Evolutionary conservation across 2,113 vertebrate species (phyloP).

Genomic region (Oreotrochilus melanogaster): DNA sequence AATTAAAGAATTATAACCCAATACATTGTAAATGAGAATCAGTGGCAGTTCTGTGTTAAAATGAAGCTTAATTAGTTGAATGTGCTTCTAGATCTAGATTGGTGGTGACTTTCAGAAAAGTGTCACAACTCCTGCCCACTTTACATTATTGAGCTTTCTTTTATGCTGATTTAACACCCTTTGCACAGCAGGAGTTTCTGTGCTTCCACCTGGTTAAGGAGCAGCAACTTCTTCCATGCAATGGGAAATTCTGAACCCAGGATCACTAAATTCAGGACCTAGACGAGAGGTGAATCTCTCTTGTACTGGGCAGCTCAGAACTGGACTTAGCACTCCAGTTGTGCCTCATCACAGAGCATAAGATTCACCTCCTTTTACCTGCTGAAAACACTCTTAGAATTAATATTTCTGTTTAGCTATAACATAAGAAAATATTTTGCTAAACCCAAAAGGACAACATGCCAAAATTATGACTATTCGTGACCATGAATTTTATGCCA

Average conservation of each 20-base stretch:
- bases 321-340: background rate
- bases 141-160: background rate
- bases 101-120: background rate
- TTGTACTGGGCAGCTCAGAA: background rate
- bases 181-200: background rate
- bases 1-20: background rate
- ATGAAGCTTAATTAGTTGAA: background rate
- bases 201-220: background rate
- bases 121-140: background rate
- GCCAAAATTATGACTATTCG: background rate
- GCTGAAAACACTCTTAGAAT: background rate
- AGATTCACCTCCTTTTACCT: background rate
- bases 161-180: background rate
- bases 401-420: background rate
- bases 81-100: background rate
- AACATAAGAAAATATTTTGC: background rate
- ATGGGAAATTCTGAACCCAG: fast-evolving
- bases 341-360: background rate
- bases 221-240: background rate
- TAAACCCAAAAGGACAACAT: background rate
- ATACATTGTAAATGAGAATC: background rate
- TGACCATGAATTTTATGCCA: fast-evolving
- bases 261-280: background rate
- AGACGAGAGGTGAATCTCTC: background rate
- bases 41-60: background rate